These are phyloP conservation scores for Styela plicata DNA, from an alignment of 23 tunicate species.

Conservation along the genomic window DNA sequence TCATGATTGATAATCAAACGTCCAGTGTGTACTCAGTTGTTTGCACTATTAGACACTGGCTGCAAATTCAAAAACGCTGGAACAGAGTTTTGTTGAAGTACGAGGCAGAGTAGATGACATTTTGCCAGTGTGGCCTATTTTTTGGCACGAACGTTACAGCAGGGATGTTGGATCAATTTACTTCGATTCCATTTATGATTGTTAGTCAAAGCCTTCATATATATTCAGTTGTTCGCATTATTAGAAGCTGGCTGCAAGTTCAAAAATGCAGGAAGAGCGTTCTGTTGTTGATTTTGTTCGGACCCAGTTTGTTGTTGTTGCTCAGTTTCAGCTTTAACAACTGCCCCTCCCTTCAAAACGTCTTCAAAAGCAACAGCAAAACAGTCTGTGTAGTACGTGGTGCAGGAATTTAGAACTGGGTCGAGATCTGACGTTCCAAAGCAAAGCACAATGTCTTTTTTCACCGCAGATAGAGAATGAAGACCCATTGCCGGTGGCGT, in stretches of 20 bases:
- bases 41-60: background rate
- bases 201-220: too few species aligned
- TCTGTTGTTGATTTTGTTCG: background rate
- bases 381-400: slow-evolving; percentile 39
- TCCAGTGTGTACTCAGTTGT: background rate
- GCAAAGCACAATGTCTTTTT: slow-evolving; percentile 28
- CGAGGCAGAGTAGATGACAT: too few species aligned
- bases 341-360: slow-evolving; percentile 55
- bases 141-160: too few species aligned
- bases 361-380: slow-evolving; percentile 28
- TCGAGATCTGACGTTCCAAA: slow-evolving; percentile 67
- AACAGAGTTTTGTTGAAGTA: background rate
- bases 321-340: slow-evolving; percentile 2
- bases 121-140: too few species aligned
- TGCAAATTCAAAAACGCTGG: slow-evolving; percentile 6
- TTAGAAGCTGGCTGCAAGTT: background rate
- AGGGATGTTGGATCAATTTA: too few species aligned
- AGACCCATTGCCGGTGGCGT: slow-evolving; percentile 63
- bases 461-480: slow-evolving; percentile 43
- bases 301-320: background rate
- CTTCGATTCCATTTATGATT: too few species aligned
- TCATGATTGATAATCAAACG: too few species aligned
- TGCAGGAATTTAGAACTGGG: slow-evolving; percentile 69
- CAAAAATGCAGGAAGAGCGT: background rate
- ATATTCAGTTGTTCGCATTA: background rate